Base-by-base conservation (phyloP, 1,140 invertebrate species). In the Cecropterus lyciades region DNA sequence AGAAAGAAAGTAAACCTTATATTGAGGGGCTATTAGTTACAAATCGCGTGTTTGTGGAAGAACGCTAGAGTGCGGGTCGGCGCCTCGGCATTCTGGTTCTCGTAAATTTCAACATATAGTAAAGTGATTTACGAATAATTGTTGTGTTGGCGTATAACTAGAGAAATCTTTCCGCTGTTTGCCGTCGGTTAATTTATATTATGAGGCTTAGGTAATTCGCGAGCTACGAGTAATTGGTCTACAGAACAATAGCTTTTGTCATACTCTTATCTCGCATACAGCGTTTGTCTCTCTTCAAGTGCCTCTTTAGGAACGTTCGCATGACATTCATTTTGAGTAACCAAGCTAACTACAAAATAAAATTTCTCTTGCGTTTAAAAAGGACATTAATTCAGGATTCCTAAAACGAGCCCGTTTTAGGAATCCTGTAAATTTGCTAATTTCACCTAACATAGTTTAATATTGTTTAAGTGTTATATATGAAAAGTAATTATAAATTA, bases 121-220 rank as follows among this genome's bases (percentile, higher is more conserved):
- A 92, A 92, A 92, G 89, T 92, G 89, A 92, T 92, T 92, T 92
- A 92, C 89, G 89, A 91, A 92, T 92, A 92, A 92, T 92, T 92
- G 89, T 92, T 92, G 82, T 92, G 89, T 89, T 92, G 87, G 87
- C 82, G 87, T 92, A 92, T 92, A 90, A 90, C 89, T 92, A 92
- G 89, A 89, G 89, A 90, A 92, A 92, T 91, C 87, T 92, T 92
- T 92, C 87, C 89, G 87, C 87, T 90, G 87, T 89, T 89, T 90
- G 87, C 87, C 87, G 87, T 82, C 82, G 85, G 84, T 82, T 91
- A 91, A 92, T 92, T 92, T 90, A 91, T 92, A 92, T 92, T 82
- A 92, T 92, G 88, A 91, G 89, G 84, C 88, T 91, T 89, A 91
- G 88, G 89, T 92, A 92, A 92, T 92, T 92, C 89, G 88, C 89